Evolutionary conservation across 2,113 vertebrate species (phyloP).

Genomic region (Cololabis saira): DNA sequence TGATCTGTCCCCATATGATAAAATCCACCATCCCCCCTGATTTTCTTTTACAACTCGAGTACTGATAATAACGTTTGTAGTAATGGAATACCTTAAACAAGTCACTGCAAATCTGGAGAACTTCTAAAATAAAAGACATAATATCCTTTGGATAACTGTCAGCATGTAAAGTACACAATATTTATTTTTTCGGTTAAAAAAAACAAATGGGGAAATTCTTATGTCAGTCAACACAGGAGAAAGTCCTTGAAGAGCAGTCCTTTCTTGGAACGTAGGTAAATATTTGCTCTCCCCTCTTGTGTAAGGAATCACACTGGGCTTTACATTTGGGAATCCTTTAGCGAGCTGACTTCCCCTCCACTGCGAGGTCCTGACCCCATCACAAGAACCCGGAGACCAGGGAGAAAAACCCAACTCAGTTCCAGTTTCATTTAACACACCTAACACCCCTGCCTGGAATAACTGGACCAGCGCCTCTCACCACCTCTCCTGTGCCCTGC

Average conservation of each 20-base stretch:
- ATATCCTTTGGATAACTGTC: no score
- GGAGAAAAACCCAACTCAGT: slow-evolving; percentile 50
- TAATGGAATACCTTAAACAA: no score
- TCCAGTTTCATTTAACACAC: slow-evolving; percentile 73
- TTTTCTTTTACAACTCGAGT: no score
- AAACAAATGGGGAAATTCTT: background rate
- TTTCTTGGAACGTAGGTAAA: slow-evolving; percentile 23
- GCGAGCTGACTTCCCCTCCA: slow-evolving; percentile 46
- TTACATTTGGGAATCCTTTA: slow-evolving; percentile 42
- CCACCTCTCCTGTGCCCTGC: slow-evolving; percentile 41
- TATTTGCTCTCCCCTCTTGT: slow-evolving; percentile 47
- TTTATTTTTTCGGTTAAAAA: background rate
- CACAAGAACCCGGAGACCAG: slow-evolving; percentile 60
- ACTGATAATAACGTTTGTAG: no score
- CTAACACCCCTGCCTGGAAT: slow-evolving; percentile 69
- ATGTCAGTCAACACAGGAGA: background rate
- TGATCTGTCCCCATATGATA: no score
- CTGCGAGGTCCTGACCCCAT: slow-evolving; percentile 68
- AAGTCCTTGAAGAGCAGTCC: slow-evolving; percentile 14
- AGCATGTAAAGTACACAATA: no score
- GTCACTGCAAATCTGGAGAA: no score
- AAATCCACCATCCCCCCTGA: no score
- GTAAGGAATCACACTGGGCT: slow-evolving; percentile 52
- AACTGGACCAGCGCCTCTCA: slow-evolving; percentile 67
- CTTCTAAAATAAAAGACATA: no score